phyloP scores from a whole-genome alignment of 1,140 invertebrate genomes.

The Drosophila subobscura region DNA sequence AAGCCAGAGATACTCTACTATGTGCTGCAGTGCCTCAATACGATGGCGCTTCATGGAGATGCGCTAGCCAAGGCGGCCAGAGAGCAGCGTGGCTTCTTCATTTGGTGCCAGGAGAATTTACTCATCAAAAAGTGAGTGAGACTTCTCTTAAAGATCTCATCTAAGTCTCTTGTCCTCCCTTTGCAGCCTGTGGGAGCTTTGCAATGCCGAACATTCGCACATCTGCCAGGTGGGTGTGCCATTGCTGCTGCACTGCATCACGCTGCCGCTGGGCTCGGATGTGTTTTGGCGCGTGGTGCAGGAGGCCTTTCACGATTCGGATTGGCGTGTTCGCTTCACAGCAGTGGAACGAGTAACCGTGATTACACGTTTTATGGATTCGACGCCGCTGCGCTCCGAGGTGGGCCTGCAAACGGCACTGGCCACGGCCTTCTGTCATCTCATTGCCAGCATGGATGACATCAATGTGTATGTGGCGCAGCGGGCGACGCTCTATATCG shows the following conservation, averaged over 20 bases:
- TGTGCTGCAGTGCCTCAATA: conserved; percentile 95
- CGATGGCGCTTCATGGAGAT: conserved; percentile 96
- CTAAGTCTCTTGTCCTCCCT: neutral
- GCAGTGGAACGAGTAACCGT: conserved; percentile 97
- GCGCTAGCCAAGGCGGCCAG: conserved; percentile 93
- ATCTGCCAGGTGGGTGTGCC: conserved; percentile 95
- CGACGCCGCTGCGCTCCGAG: conserved; percentile 92
- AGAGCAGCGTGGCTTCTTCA: conserved; percentile 97
- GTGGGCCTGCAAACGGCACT: conserved; percentile 95
- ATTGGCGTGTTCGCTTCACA: conserved; percentile 95
- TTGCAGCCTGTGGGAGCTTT: conserved; percentile 95
- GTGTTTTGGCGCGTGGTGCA: conserved; percentile 97
- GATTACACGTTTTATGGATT: conserved; percentile 96
- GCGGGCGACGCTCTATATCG: conserved; percentile 95
- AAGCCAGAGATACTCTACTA: conserved; percentile 97
- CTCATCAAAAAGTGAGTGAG: conserved; percentile 94
- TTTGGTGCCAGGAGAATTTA: conserved; percentile 98
- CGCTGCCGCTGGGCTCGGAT: conserved; percentile 95
- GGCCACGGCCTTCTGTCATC: conserved; percentile 98
- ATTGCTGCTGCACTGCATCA: conserved; percentile 96
- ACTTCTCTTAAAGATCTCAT: accelerated
- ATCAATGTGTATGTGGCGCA: conserved; percentile 97
- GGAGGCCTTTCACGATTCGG: conserved; percentile 94
- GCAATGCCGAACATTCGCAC: conserved; percentile 96
- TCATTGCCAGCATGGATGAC: conserved; percentile 98